Percentiles rank a stretch among this genome's conserved stretches.
Evolutionary conservation across 2,888 invertebrate genomes (phyloP).

Genomic region (Timema podura): DNA sequence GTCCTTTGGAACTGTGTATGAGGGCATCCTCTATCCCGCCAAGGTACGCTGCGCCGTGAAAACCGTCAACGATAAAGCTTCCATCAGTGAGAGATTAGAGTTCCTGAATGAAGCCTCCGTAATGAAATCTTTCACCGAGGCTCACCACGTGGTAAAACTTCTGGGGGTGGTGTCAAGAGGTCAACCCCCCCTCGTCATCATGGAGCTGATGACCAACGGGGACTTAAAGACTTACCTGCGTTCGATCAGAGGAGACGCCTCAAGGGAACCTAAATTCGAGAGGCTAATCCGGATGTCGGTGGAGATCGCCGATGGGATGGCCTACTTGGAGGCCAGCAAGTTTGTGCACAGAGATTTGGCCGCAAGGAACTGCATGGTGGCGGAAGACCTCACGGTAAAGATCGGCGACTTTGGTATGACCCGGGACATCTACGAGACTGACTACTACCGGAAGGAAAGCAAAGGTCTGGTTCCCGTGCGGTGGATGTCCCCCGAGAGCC

Average conservation of each 20-base stretch:
- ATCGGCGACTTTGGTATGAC: slow-evolving; percentile 62
- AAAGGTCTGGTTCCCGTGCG: slow-evolving; percentile 55
- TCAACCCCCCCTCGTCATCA: slow-evolving; percentile 65
- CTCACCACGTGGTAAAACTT: slow-evolving; percentile 64
- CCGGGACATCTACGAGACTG: slow-evolving; percentile 64
- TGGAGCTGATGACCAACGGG: slow-evolving; percentile 74
- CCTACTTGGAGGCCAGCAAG: slow-evolving; percentile 67
- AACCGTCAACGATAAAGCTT: slow-evolving; percentile 58
- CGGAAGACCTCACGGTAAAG: slow-evolving; percentile 58
- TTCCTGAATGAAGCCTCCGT: slow-evolving; percentile 68
- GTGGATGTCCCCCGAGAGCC: slow-evolving; percentile 70
- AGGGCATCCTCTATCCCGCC: slow-evolving; percentile 50
- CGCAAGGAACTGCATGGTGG: slow-evolving; percentile 68
- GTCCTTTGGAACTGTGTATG: slow-evolving; percentile 70
- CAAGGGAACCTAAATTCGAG: slow-evolving; percentile 40
- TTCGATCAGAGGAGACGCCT: slow-evolving; percentile 48
- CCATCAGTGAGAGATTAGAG: slow-evolving; percentile 54
- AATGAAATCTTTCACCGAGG: slow-evolving; percentile 64
- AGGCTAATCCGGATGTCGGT: slow-evolving; percentile 51
- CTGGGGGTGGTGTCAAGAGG: slow-evolving; percentile 68
- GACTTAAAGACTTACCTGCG: slow-evolving; percentile 65
- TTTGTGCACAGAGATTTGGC: slow-evolving; percentile 68
- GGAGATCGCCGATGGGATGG: slow-evolving; percentile 78
- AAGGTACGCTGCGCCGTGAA: slow-evolving; percentile 55
- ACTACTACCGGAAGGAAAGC: slow-evolving; percentile 56